Base-by-base conservation (phyloP, 2,113 vertebrate genomes). In the Microcebus griseorufus region DNA sequence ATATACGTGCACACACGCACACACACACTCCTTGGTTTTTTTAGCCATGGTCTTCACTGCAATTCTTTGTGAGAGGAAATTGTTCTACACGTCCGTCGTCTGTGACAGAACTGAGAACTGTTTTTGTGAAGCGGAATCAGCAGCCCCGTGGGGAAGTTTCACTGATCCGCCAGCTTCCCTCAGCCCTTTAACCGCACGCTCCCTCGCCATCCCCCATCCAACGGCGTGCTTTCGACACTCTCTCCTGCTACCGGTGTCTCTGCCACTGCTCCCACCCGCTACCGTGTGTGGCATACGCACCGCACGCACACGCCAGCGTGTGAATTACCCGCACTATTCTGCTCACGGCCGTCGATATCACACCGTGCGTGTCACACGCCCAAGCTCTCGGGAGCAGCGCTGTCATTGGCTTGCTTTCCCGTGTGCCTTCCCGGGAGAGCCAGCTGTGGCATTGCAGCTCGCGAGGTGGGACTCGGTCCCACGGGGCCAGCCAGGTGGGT, bases 311-410 rank as follows among this genome's bases (percentile, higher is more conserved):
- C 5, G 32, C 29, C 10, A 11, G 58, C 60, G 60, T 62, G 10
- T 9, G 60, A 62, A 62, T 25, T 10, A 27, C 25, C 29, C 29
- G 72, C 42, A 29, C 39, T 45, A 45, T 17, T 9, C 25, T 17
- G 23, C 25, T 16, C 72, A 45, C 14, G 16, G 27, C 42, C 3
- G 4, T 9, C 27, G 8, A 32, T 6, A 11, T 58, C 51, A 39
- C 5, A 3, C 23, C 23, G 12, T 4, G 34, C 12, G 34, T 0
- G 5, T 9, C 37, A 22, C 45, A 17, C 10, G 5, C 42, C 25
- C 17, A 32, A 6, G 62, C 13, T 27, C 45, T 17, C 17, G 7
- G 32, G 51, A 29, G 51, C 29, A 27, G 45, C 34, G 17, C 34
- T 18, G 16, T 22, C 75, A 16, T 69, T 45, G 32, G 51, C 18